These are phyloP conservation scores for Malurus cyaneus DNA, from an alignment of 2,113 vertebrate genomes.

Conservation along the genomic window DNA sequence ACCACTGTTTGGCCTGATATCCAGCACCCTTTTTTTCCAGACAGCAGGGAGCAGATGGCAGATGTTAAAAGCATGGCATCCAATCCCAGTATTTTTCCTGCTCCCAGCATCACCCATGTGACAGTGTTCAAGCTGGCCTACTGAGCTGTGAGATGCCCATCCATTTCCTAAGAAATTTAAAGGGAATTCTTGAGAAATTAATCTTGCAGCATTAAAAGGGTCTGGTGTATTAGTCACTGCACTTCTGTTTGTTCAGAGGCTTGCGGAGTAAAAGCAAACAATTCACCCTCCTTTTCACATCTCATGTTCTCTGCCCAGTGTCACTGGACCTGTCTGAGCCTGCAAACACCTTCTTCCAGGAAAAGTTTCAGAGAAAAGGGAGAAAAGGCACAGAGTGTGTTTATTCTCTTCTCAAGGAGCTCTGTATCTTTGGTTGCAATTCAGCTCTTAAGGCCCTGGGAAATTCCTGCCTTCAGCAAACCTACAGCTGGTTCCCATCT, in stretches of 20 bases:
- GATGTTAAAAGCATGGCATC: neutral
- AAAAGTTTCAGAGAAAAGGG: neutral
- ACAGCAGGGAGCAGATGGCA: neutral
- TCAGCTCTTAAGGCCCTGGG: neutral
- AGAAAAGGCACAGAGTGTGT: neutral
- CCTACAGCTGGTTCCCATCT: neutral
- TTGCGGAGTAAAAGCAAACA: conserved; percentile 1
- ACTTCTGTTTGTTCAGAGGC: neutral
- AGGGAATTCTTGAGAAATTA: too few species aligned
- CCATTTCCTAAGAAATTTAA: neutral
- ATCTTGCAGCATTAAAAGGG: neutral
- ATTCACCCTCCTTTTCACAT: neutral
- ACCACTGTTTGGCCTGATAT: neutral
- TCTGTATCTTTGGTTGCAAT: neutral
- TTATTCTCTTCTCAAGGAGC: neutral
- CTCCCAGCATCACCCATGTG: accelerated
- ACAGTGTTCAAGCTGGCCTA: neutral
- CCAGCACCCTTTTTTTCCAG: neutral
- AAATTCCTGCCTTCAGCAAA: neutral
- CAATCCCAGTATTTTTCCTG: neutral
- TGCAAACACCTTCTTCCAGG: neutral
- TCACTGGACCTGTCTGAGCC: neutral
- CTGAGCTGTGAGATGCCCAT: neutral
- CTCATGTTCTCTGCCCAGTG: neutral
- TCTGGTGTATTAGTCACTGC: conserved; percentile 3